These are phyloP conservation scores for Agrochola macilenta DNA, from an alignment of 2,888 invertebrate genomes.

Conservation along the genomic window DNA sequence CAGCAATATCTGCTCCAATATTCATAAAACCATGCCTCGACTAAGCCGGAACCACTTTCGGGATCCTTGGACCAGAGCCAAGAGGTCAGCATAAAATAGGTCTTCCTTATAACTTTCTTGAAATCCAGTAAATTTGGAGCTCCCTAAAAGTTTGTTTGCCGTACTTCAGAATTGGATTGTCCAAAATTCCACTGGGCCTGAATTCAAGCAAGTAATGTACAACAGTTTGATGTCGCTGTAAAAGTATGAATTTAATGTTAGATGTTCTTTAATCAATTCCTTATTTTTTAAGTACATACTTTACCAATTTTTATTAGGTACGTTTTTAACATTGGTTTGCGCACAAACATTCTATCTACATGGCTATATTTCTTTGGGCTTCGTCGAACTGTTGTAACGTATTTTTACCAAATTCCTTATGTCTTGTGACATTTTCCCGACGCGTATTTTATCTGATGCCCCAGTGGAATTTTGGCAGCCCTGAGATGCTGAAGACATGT, in stretches of 20 bases:
- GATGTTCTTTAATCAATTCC: background rate
- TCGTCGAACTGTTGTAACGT: background rate
- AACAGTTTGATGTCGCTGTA: slow-evolving; percentile 11
- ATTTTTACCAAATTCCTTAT: background rate
- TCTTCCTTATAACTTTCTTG: background rate
- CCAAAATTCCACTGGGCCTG: slow-evolving; percentile 39
- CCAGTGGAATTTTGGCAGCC: background rate
- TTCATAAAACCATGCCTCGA: slow-evolving; percentile 47
- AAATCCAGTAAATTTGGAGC: slow-evolving; percentile 36
- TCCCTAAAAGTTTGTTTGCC: slow-evolving; percentile 45
- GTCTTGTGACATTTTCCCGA: background rate
- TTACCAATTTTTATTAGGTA: too few relatives aligned
- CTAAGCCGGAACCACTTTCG: slow-evolving; percentile 46
- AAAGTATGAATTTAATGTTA: slow-evolving; percentile 18
- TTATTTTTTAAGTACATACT: background rate
- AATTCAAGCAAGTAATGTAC: slow-evolving; percentile 37
- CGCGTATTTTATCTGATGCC: too few relatives aligned
- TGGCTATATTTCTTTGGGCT: background rate
- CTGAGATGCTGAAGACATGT: too few relatives aligned
- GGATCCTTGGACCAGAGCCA: slow-evolving; percentile 45
- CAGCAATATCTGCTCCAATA: slow-evolving; percentile 47
- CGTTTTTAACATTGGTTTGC: background rate
- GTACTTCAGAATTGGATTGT: slow-evolving; percentile 41
- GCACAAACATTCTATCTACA: background rate
- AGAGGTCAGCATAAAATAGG: slow-evolving; percentile 33